Base-by-base conservation (phyloP, 2,797 vertebrate species). In the Tenualosa thibaudeaui region DNA sequence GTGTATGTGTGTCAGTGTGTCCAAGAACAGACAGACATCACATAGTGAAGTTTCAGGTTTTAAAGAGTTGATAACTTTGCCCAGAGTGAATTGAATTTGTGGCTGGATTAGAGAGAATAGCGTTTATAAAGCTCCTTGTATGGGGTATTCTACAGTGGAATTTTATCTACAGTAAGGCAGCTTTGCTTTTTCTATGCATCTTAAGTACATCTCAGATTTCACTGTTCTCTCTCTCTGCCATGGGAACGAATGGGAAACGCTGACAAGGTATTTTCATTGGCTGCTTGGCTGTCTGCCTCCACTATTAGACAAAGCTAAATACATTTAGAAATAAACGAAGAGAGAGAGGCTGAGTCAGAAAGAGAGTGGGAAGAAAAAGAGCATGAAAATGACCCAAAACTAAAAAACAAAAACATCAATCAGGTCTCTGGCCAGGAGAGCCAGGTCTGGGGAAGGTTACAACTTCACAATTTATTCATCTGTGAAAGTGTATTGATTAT, bases 191-290 rank as follows among this genome's bases (percentile, higher is more conserved):
- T 15, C 40, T 46, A 43, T 78, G 71, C 40, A 78, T 78, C 91
- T 91, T 88, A 88, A 87, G 90, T 89, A 91, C 89, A 46, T 78
- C 71, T 78, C 40, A 78, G 17, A 46, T 78, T 62, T 87, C 89
- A 87, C 88, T 89, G 91, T 90, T 89, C 87, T 92, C 90, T 92
- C 90, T 89, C 87, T 92, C 90, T 92, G 89, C 91, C 93, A 93
- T 94, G 90, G 93, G 93, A 94, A 94, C 91, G 88, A 89, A 92
- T 92, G 92, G 89, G 90, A 88, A 90, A 89, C 92, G 92, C 93
- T 94, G 91, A 94, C 92, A 89, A 91, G 90, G 91, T 92, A 88
- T 92, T 94, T 94, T 92, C 91, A 85, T 93, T 93, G 92, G 91
- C 92, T 87, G 87, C 85, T 85, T 87, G 71, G 89, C 90, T 83